phyloP scores from a whole-genome alignment of 2,113 vertebrate species.

The Sturnus vulgaris region DNA sequence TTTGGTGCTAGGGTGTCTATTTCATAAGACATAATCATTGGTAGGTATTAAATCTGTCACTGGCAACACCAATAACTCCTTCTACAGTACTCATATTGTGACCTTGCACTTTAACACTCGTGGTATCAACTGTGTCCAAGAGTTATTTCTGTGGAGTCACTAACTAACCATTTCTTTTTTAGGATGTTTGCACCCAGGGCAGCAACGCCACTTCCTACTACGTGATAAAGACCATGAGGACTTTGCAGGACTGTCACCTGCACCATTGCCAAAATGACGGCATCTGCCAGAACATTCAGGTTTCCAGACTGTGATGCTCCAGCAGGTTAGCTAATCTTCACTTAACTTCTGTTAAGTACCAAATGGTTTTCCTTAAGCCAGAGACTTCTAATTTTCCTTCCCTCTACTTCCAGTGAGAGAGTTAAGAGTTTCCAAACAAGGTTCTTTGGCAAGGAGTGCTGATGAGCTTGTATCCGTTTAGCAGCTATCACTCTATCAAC shows the following conservation, averaged over 20 bases:
- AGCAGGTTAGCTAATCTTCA: conserved; percentile 32
- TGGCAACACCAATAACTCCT: not conserved
- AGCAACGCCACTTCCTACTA: conserved; percentile 23
- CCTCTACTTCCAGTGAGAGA: not conserved
- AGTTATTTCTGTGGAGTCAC: not conserved
- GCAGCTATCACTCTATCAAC: not conserved
- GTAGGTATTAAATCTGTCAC: not conserved
- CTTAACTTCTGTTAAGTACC: not conserved
- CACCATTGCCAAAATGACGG: not conserved
- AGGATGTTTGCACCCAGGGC: conserved; percentile 44
- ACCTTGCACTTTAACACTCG: not conserved
- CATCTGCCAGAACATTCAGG: not conserved
- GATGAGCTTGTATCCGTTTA: not conserved
- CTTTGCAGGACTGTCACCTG: not conserved
- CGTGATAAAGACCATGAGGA: not conserved
- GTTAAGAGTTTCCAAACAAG: not conserved
- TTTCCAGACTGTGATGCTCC: conserved; percentile 16
- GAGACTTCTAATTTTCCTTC: not conserved
- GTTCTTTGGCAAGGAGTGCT: not conserved
- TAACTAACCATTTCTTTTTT: not conserved
- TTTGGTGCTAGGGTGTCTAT: not conserved
- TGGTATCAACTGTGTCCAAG: not conserved
- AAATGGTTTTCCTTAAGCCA: not conserved
- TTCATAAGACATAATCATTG: not conserved
- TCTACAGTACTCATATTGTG: not conserved